Conservation (phyloP, 2,888 invertebrate genomes). For the Cryptophagus acutangulus region DNA sequence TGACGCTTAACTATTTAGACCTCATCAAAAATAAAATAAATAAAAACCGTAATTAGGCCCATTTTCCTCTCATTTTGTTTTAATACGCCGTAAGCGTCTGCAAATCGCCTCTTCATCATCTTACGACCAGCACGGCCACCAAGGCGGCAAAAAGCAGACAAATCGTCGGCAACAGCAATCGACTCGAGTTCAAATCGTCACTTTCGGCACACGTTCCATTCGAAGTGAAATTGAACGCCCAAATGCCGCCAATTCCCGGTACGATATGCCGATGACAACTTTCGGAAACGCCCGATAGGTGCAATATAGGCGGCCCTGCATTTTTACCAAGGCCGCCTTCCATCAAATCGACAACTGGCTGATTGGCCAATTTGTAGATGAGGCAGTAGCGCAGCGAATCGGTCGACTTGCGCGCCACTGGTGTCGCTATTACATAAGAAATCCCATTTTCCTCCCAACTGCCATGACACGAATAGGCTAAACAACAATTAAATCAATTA, state of each 20-base stretch:
- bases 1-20: not conserved
- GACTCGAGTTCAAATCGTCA: conserved; percentile 28
- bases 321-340: conserved; percentile 33
- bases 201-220: conserved; percentile 51
- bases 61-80: conserved; percentile 1
- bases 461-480: conserved; percentile 70
- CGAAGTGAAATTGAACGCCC: conserved; percentile 63
- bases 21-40: not conserved
- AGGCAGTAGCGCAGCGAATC: conserved; percentile 59
- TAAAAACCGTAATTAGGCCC: not conserved
- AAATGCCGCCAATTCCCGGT: conserved; percentile 54
- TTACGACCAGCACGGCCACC: conserved; percentile 31
- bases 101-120: conserved; percentile 39
- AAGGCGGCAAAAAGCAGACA: conserved; percentile 30
- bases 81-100: conserved; percentile 38
- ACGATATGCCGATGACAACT: conserved; percentile 55
- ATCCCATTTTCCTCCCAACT: conserved; percentile 63
- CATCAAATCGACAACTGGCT: conserved; percentile 29
- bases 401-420: conserved; percentile 49
- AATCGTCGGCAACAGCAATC: conserved; percentile 31
- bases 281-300: conserved; percentile 54
- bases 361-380: conserved; percentile 51
- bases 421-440: conserved; percentile 66
- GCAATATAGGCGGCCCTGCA: conserved; percentile 38
- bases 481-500: conserved; percentile 18